phyloP scores from a whole-genome alignment of 2,888 invertebrate species.

The Crocallis elinguaria region DNA sequence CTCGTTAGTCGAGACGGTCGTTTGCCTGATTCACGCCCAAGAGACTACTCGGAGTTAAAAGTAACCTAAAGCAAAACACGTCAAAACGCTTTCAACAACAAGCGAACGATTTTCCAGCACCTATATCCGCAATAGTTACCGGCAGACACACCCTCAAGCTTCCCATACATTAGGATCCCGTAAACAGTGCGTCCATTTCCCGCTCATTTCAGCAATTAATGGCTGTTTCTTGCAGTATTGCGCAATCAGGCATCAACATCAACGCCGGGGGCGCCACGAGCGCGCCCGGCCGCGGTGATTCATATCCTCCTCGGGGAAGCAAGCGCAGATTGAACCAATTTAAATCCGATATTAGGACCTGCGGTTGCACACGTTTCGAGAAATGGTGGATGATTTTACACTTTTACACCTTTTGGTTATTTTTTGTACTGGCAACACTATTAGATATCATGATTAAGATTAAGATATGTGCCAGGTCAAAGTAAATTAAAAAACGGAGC shows the following conservation, averaged over 20 bases:
- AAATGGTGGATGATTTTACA: slow-evolving; percentile 18
- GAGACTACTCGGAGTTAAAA: no score
- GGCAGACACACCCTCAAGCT: slow-evolving; percentile 1
- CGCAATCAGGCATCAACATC: slow-evolving; percentile 57
- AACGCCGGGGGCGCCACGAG: slow-evolving; percentile 43
- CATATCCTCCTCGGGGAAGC: slow-evolving; percentile 41
- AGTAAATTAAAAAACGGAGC: no score
- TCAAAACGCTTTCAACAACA: no score
- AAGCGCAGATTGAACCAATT: slow-evolving; percentile 40
- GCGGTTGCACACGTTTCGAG: slow-evolving; percentile 11
- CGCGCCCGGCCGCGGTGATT: slow-evolving; percentile 46
- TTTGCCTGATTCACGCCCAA: no score
- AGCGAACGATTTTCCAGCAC: no score
- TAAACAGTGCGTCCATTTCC: slow-evolving; percentile 27
- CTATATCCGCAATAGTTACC: not conserved
- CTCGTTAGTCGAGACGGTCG: no score
- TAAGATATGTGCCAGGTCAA: no score
- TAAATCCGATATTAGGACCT: slow-evolving; percentile 21
- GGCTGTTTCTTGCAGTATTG: slow-evolving; percentile 38
- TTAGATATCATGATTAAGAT: no score
- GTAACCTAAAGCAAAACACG: no score
- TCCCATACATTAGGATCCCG: slow-evolving; percentile 22
- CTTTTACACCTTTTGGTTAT: not conserved
- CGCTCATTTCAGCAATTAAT: slow-evolving; percentile 38
- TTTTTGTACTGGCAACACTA: no score